phyloP scores from a whole-genome alignment of 2,888 invertebrate genomes.

The Aphidius colemani region DNA sequence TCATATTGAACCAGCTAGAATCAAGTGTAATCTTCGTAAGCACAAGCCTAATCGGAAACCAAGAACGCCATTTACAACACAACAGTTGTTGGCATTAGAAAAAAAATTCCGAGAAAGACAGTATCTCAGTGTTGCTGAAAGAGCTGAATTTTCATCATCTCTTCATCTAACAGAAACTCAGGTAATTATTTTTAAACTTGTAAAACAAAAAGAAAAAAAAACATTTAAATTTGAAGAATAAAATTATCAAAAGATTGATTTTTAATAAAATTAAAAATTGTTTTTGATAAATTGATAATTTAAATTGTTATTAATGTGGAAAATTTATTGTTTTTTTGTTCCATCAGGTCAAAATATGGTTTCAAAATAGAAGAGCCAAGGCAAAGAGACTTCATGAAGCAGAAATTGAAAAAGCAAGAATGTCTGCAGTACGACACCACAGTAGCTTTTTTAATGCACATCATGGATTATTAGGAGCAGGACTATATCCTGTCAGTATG shows the following conservation, averaged over 20 bases:
- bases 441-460: conserved; percentile 53
- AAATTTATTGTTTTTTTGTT: not conserved
- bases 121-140: conserved; percentile 95
- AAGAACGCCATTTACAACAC: conserved; percentile 97
- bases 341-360: conserved; percentile 87
- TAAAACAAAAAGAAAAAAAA: too few species aligned
- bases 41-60: conserved; percentile 99
- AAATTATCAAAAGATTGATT: too few species aligned
- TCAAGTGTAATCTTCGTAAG: conserved; percentile 90
- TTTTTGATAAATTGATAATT: not conserved
- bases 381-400: conserved; percentile 97
- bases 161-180: conserved; percentile 91
- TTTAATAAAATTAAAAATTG: too few species aligned
- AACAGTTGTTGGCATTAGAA: conserved; percentile 91
- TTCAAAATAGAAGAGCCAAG: conserved; percentile 94
- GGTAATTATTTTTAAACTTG: conserved; percentile 61
- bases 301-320: too few species aligned
- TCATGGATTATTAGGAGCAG: conserved; percentile 48
- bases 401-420: conserved; percentile 94
- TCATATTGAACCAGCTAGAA: conserved; percentile 80
- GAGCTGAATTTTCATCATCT: conserved; percentile 96
- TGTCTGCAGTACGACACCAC: conserved; percentile 66
- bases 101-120: conserved; percentile 97
- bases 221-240: not conserved
- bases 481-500: conserved; percentile 54